phyloP scores from a whole-genome alignment of 37 sponge, comb jelly and placozoan genomes.

The Crambe crambe region DNA sequence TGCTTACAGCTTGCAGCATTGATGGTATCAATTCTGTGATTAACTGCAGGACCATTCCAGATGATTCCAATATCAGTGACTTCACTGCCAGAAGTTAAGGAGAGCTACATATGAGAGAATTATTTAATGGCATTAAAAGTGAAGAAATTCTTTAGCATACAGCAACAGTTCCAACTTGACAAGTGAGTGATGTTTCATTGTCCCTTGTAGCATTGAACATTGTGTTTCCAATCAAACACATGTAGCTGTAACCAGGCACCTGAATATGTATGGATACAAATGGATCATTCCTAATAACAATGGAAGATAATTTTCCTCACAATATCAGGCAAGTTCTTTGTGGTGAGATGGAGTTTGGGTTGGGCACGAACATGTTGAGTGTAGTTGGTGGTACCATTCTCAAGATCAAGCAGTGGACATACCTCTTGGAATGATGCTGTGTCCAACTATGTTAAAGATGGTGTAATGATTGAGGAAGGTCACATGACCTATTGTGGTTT shows the following conservation, averaged over 20 bases:
- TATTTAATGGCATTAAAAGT: not conserved
- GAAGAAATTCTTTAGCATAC: not conserved
- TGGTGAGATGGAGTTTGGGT: constrained; percentile 13
- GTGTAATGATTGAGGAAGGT: not conserved
- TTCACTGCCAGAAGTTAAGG: not conserved
- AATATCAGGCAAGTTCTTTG: constrained; percentile 36
- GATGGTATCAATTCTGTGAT: not conserved
- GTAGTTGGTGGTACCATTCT: constrained; percentile 23
- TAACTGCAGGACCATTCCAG: constrained; percentile 6
- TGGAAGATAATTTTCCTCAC: no score
- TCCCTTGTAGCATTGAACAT: not conserved
- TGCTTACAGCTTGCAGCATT: not conserved
- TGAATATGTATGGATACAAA: no score
- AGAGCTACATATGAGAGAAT: not conserved
- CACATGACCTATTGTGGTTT: no score
- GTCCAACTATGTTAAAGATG: not conserved
- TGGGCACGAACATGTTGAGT: constrained; percentile 22
- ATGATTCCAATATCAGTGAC: not conserved
- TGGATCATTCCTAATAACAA: no score
- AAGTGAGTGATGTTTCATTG: constrained; percentile 24
- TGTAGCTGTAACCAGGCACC: not conserved
- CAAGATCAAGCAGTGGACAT: constrained; percentile 30
- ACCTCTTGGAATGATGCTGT: constrained; percentile 14
- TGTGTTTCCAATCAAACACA: not conserved
- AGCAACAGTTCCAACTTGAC: not conserved